A percentile compares a stretch with the other conserved stretches of the same genome.
phyloP scores from a whole-genome alignment of 2,888 invertebrate genomes.

The Axea sp. region DNA sequence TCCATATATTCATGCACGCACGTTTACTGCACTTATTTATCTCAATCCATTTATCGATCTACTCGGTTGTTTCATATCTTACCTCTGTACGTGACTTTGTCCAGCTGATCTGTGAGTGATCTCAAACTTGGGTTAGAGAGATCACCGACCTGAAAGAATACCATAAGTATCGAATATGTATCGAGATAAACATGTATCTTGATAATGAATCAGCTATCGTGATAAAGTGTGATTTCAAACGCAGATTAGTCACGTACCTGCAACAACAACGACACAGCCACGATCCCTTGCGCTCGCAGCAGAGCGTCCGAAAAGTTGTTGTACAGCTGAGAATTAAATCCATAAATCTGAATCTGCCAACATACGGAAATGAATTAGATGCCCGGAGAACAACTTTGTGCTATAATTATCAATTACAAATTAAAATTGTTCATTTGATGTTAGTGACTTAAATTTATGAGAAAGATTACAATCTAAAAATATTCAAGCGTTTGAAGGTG shows the following conservation, averaged over 20 bases:
- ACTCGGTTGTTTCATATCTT: conserved; percentile 74
- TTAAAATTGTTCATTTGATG: too few relatives aligned
- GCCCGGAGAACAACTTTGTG: too few relatives aligned
- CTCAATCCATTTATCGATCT: conserved; percentile 33
- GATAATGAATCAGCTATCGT: conserved; percentile 41
- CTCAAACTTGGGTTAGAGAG: conserved; percentile 94
- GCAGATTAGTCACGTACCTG: conserved; percentile 85
- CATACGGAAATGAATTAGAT: conserved; percentile 64
- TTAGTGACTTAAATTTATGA: too few relatives aligned
- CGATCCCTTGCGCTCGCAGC: conserved; percentile 95
- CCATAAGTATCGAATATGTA: conserved; percentile 65
- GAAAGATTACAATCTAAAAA: too few relatives aligned
- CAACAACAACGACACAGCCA: conserved; percentile 94
- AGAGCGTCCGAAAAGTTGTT: conserved; percentile 97
- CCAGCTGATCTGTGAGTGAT: conserved; percentile 94
- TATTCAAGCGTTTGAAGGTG: too few relatives aligned
- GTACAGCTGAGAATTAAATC: conserved; percentile 98
- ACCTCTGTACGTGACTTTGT: conserved; percentile 95
- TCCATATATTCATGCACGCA: conserved; percentile 26
- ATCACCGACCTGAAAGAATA: conserved; percentile 90
- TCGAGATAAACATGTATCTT: conserved; percentile 64
- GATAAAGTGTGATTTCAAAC: conserved; percentile 54
- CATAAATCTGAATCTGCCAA: conserved; percentile 97
- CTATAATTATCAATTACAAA: too few relatives aligned
- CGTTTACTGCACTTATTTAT: conserved; percentile 33